Percentiles rank a stretch among this genome's conserved stretches.
Evolutionary conservation across 2,888 invertebrate species (phyloP).

Genomic region (Acronicta aceris): DNA sequence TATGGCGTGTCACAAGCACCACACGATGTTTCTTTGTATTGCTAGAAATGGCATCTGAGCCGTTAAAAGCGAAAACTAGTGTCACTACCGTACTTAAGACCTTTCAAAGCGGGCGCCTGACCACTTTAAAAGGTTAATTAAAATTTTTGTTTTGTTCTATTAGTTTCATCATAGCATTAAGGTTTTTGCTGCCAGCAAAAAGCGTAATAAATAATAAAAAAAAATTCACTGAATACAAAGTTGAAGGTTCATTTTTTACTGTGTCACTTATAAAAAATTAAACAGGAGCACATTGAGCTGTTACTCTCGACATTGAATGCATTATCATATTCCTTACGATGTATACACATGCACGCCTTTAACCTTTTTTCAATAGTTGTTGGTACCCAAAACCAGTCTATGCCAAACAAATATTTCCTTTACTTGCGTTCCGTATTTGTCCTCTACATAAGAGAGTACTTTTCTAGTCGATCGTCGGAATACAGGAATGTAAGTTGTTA

Average conservation of each 20-base stretch:
- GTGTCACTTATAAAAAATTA: not conserved
- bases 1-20: conserved; percentile 52
- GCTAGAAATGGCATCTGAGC: conserved; percentile 57
- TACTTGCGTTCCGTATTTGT: conserved; percentile 7
- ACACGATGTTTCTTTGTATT: conserved; percentile 44
- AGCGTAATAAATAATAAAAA: conserved; percentile 17
- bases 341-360: not conserved
- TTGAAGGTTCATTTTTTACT: conserved; percentile 16
- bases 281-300: conserved; percentile 22
- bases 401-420: not conserved
- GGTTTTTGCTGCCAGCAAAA: conserved; percentile 28
- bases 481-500: conserved; percentile 4
- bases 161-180: conserved; percentile 27
- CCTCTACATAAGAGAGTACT: not conserved
- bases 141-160: conserved; percentile 38
- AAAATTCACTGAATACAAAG: conserved; percentile 11
- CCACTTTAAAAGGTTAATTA: conserved; percentile 48
- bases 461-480: conserved; percentile 1
- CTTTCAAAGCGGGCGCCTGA: conserved; percentile 10
- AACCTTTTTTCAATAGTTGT: conserved; percentile 6
- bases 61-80: conserved; percentile 48
- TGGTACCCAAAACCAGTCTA: not conserved
- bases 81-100: conserved; percentile 42
- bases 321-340: conserved; percentile 21
- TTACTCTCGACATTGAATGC: conserved; percentile 8